phyloP scores from a whole-genome alignment of 1,140 invertebrate species.

The Steinernema feltiae region DNA sequence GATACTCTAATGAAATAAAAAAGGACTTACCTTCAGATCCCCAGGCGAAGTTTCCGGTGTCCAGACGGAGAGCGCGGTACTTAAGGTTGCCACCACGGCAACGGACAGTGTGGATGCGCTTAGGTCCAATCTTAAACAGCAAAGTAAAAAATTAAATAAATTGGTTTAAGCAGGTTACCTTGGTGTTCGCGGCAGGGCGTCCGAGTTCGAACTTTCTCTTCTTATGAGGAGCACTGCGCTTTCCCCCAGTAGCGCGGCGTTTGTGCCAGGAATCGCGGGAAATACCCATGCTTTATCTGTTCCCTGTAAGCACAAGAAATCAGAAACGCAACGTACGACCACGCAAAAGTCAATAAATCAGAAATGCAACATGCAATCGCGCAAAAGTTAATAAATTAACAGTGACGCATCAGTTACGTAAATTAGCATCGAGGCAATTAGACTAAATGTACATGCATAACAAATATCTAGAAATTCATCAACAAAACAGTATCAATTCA shows the following conservation, averaged over 20 bases:
- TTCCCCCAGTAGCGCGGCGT: constrained; percentile 91
- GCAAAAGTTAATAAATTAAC: no score
- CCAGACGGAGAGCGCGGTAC: constrained; percentile 86
- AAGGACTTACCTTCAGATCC: constrained; percentile 83
- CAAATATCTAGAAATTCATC: no score
- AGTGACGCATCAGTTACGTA: no score
- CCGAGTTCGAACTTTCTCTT: constrained; percentile 99
- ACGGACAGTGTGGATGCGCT: constrained; percentile 83
- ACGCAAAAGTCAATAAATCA: no score
- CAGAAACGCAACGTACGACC: not conserved
- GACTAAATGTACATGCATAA: no score
- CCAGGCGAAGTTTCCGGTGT: constrained; percentile 94
- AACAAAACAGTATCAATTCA: no score
- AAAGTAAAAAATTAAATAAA: not conserved
- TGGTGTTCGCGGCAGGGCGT: constrained; percentile 92
- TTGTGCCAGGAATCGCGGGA: constrained; percentile 98
- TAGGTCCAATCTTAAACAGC: constrained; percentile 70
- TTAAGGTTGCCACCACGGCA: constrained; percentile 93
- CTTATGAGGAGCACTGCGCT: constrained; percentile 84
- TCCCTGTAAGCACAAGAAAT: not conserved
- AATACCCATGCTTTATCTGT: constrained; percentile 80
- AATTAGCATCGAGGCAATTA: no score
- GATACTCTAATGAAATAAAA: constrained; percentile 12
- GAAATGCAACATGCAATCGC: no score
- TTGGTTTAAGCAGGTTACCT: constrained; percentile 64